Conservation (phyloP, 2,113 vertebrate species). For the Micromys minutus region DNA sequence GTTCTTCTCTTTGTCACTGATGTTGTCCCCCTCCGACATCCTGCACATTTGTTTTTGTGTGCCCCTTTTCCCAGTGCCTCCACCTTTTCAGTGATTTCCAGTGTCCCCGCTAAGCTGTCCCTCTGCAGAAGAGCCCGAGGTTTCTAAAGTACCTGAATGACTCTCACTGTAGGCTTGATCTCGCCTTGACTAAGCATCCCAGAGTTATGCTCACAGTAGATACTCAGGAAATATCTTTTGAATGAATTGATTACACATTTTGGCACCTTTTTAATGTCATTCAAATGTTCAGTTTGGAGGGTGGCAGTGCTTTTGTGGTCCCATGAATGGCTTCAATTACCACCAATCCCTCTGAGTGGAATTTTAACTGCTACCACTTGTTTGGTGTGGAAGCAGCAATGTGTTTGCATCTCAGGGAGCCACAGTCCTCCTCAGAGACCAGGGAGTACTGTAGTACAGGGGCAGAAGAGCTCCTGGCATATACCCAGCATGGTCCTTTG, state of each 20-base stretch:
- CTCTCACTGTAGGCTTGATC: neutral
- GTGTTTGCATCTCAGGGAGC: neutral
- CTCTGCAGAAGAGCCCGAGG: neutral
- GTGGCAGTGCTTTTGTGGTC: conserved; percentile 67
- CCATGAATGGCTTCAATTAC: conserved; percentile 75
- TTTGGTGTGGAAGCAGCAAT: conserved; percentile 15
- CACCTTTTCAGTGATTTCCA: neutral
- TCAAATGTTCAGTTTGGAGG: conserved; percentile 64
- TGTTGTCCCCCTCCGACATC: rapidly evolving
- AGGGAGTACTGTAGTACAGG: neutral
- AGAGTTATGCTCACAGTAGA: neutral
- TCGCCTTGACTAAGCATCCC: neutral
- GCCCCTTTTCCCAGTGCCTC: neutral
- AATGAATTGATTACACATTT: conserved; percentile 76
- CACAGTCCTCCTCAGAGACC: neutral
- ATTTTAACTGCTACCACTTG: conserved; percentile 78
- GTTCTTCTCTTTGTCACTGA: neutral
- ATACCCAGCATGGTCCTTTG: neutral
- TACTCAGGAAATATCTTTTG: conserved; percentile 68
- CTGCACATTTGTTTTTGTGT: neutral
- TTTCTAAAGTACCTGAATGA: neutral
- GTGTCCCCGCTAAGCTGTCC: no score
- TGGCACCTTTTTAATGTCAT: conserved; percentile 78
- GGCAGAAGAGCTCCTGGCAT: neutral
- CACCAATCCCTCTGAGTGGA: conserved; percentile 65